Conservation (phyloP, 2,113 vertebrate genomes). For the Rhodinocichla rosea region DNA sequence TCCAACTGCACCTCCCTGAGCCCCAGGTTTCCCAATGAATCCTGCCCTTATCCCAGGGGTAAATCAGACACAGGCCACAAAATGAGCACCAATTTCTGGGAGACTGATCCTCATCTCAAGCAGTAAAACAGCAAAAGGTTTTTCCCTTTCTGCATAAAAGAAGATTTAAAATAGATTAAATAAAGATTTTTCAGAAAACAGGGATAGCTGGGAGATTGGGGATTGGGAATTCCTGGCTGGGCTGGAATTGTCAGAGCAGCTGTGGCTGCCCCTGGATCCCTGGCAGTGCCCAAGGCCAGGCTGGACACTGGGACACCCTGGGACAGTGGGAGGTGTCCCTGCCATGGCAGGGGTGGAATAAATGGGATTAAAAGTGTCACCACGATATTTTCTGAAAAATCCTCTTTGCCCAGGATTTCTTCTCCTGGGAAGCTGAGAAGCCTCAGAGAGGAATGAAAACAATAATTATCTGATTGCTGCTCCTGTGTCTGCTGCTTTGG, state of each 20-base stretch:
- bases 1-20: background rate
- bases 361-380: background rate
- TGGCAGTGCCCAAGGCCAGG: background rate
- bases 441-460: no score
- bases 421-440: no score
- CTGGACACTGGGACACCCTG: background rate
- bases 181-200: background rate
- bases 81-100: accelerated
- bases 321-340: background rate
- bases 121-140: background rate
- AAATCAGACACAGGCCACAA: background rate
- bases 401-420: no score
- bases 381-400: no score
- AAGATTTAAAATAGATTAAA: background rate
- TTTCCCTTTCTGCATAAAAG: background rate
- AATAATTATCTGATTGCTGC: no score
- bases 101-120: background rate
- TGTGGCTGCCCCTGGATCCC: background rate
- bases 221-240: background rate
- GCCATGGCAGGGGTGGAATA: background rate
- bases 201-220: accelerated
- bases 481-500: no score
- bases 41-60: background rate
- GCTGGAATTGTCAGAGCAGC: background rate
- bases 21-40: accelerated